Evolutionary conservation across 2,113 vertebrate genomes (phyloP).

Genomic region (Halcyon malimbica): DNA sequence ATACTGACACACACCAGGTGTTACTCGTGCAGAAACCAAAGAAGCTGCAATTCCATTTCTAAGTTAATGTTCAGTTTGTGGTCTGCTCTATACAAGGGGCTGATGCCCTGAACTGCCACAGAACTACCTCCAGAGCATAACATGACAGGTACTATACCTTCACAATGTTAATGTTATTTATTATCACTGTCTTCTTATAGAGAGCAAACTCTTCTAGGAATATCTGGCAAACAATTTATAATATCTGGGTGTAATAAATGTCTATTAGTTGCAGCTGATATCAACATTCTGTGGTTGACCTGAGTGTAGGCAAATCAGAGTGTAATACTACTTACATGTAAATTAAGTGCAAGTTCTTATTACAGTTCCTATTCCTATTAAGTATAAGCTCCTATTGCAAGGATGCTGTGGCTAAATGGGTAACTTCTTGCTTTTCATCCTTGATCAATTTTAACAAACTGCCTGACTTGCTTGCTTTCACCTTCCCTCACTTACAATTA

Average conservation of each 20-base stretch:
- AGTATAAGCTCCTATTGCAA: background rate
- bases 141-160: background rate
- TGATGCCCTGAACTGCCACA: background rate
- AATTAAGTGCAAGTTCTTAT: background rate
- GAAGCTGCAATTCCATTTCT: background rate
- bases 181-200: background rate
- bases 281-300: background rate
- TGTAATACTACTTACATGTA: background rate
- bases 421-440: background rate
- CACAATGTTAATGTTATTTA: background rate
- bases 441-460: background rate
- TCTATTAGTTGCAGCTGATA: background rate
- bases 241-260: slow-evolving; percentile 7
- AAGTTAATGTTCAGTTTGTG: background rate
- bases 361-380: background rate
- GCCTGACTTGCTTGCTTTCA: background rate
- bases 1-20: rapidly evolving
- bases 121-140: background rate
- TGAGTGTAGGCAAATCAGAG: background rate
- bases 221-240: slow-evolving; percentile 19
- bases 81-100: background rate
- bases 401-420: background rate
- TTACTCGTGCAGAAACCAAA: background rate
- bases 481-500: background rate
- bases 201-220: background rate